Base-by-base conservation (phyloP, 2,888 invertebrate species). In the Synanthedon formicaeformis region DNA sequence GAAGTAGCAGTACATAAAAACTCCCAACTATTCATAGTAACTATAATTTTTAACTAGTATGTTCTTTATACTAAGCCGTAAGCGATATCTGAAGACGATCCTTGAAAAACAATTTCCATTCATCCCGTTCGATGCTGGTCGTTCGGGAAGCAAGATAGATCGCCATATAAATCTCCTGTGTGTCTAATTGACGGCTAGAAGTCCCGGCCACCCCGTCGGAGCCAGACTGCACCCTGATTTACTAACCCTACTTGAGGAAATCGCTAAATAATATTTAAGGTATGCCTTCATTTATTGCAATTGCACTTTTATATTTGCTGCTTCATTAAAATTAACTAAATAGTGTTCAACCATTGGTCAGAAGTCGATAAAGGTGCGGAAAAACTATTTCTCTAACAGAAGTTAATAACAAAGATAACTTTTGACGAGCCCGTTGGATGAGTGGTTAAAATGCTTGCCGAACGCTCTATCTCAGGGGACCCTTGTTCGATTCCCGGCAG, bases 181-280 rank as follows among this genome's bases (percentile, higher is more conserved):
- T 78, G 81, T 83, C 81, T 84, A 83, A 82, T 82, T 82, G 85
- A 82, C 81, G 79, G 78, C 66, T 69, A 69, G 71, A 74, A 71
- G 74, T 71, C 70, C 69, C 63, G 61, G 53, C 55, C 55, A 56
- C 56, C 54, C 51, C 50, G 51, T 53, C 55, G 54, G 16, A 16
- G 41, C 50, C 53, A 51, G 56, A 61, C 58, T 58, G 64, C 65
- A 67, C 69, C 67, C 69, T 71, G 77, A 77, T 75, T 76, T 75
- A 73, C 70, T 75, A 68, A 69, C 65, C 64, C 72, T 64, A 66
- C 51, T 55, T 55, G 49, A 23, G 16, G 18, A 49, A 18, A 23
- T 49, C 49, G 4, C 49, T 49, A 49, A 16, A 13, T 49, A 23
- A 49, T 16, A 11, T 16, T 49, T 49, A 16, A 18, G 49, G 45